Base-by-base conservation (phyloP, 35 echinoderm and acorn worm genomes). In the Anneissia japonica region DNA sequence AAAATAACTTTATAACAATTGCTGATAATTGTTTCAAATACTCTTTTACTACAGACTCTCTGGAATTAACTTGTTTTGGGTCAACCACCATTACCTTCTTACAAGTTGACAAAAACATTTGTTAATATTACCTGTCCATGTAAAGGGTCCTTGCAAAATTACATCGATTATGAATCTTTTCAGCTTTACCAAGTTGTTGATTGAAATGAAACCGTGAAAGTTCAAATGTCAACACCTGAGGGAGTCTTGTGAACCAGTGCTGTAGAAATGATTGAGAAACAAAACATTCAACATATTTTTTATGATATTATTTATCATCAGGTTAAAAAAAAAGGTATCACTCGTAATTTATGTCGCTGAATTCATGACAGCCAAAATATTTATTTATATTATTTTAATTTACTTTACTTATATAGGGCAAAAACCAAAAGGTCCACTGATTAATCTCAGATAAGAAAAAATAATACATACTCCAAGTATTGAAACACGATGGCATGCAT, bases 161-260 rank as follows among this genome's bases (percentile, higher is more conserved):
- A 34, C 93, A 93, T 37, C 81, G 74, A 76, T 98, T 98, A 83
- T 98, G 95, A 79, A 98, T 98, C 76, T 98, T 98, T 78, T 98
- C 95, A 35, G 95, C 92, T 75, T 92, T 46, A 29, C 91, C 95
- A 7, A 89, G 26, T 29, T 30, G 16, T 89, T 98, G 95, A 75
- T 98, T 98, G 81, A 98, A 98, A n/a, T 98, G 95, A 87, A 98
- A 98, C 72, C 95, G 83, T 4, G 95, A 98, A 26, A 98, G 89
- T 86, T 98, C 95, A 89, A 94, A 98, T 5, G 89, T 98, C 56
- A 98, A 32, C 37, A 98, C 91, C 33, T 93, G 95, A 21, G 95
- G 95, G 32, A 98, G 84, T 39, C 92, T 85, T 0, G 95, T 98
- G 76, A 98, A 98, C 95, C 95, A 97, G 55, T 93, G 91, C 95